These are phyloP conservation scores for Actenoides hombroni DNA, from an alignment of 2,113 vertebrate species.

Conservation along the genomic window DNA sequence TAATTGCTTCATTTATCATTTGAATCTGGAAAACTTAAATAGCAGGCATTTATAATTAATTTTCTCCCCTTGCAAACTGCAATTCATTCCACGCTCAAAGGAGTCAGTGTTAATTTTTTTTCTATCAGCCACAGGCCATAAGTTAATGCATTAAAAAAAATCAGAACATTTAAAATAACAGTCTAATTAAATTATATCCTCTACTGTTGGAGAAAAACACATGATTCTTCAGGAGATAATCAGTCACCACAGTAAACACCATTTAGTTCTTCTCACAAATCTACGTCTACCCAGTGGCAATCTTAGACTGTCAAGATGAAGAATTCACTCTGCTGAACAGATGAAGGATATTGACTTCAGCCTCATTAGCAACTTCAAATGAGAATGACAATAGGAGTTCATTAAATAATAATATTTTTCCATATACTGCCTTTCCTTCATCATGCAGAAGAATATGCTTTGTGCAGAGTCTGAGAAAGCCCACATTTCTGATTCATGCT, in stretches of 20 bases:
- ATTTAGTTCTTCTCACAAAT: conserved; percentile 65
- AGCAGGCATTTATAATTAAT: conserved; percentile 74
- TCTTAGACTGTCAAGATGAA: conserved; percentile 60
- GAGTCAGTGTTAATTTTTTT: conserved; percentile 67
- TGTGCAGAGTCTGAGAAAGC: not conserved
- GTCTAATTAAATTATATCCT: conserved; percentile 78
- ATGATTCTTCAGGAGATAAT: conserved; percentile 55
- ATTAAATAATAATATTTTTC: conserved; percentile 64
- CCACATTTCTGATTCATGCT: not conserved
- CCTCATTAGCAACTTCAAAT: conserved; percentile 60
- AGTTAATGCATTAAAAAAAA: conserved; percentile 71
- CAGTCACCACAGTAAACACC: conserved; percentile 57
- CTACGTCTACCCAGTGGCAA: conserved; percentile 36
- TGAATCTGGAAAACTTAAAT: conserved; percentile 70
- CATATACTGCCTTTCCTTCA: not conserved
- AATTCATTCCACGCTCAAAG: conserved; percentile 68
- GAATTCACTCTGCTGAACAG: conserved; percentile 41
- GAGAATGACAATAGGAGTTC: conserved; percentile 53
- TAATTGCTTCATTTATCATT: conserved; percentile 78
- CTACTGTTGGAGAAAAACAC: conserved; percentile 66
- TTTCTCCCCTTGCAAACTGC: conserved; percentile 61
- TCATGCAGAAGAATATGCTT: not conserved
- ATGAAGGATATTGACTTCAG: conserved; percentile 58
- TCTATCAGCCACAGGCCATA: conserved; percentile 70
- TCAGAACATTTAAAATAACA: conserved; percentile 71